Evolutionary conservation across 1,140 invertebrate species (phyloP), one percentile per base, ranked within the genome.

Genomic region (Drosophila leontia): DNA sequence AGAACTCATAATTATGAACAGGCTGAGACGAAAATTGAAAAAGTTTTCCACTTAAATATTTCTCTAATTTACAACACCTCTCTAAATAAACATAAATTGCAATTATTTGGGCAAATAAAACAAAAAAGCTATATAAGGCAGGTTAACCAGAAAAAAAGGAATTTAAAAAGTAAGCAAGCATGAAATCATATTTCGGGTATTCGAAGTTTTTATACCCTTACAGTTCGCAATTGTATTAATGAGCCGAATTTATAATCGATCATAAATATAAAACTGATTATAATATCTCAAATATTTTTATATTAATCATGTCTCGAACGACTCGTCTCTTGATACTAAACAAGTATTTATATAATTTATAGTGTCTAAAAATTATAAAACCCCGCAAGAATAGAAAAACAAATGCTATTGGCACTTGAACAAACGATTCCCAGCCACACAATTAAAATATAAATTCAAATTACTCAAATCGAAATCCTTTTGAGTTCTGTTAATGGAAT

Each of bases 11-110:
- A 77, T 77, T 76, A 60, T 39, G 53, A 26, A 15, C 37, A 47
- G 34, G 41, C 62, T 42, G 42, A 19, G 35, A 23, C 41, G 44
- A 63, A 78, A 78, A 78, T 78, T 71, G 75, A 78, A 78, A 78
- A 78, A 78, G 17, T 78, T 78, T 77, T 57, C 11, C 41, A 26
- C 32, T 65, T 41, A 57, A 13, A 55, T 23, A 23, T 69, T 72
- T 51, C 26, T 6, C 13, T 35, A 15, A 26, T 56, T 35, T 6
- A n/a, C 11, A 32, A 12, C 34, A 51, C 29, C 47, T 53, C 13
- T 8, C 3, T 6, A 67, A 51, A 29, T 15, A 42, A 41, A 39
- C n/a, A 39, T 1, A 51, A 62, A 50, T 35, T 19, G 23, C n/a
- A 56, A 47, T 70, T 57, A 42, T 41, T 41, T 48, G 12, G 8